Percentiles rank a stretch among this genome's conserved stretches.
These are phyloP conservation scores for Drosophila mayri DNA, from an alignment of 1,140 invertebrate species.

Conservation along the genomic window DNA sequence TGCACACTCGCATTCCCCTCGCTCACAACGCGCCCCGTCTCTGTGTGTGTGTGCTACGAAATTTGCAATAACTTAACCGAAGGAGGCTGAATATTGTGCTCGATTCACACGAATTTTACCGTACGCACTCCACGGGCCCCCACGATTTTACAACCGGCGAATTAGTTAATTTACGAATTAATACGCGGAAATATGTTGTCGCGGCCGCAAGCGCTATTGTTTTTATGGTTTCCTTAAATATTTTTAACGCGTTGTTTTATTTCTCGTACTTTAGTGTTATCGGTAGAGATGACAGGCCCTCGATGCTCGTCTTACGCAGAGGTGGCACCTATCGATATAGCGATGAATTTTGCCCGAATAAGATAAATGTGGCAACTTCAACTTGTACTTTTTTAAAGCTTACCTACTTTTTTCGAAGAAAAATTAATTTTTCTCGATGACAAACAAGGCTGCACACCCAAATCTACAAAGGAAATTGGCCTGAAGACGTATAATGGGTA, in stretches of 20 bases:
- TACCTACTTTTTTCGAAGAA: background rate
- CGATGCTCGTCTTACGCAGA: too few species aligned
- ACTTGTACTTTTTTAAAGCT: too few species aligned
- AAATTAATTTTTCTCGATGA: background rate
- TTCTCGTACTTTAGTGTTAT: constrained; percentile 14
- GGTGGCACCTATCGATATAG: background rate
- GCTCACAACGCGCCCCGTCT: constrained; percentile 7
- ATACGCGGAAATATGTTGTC: constrained; percentile 21
- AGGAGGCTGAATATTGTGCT: constrained; percentile 30
- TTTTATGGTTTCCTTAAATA: constrained; percentile 26
- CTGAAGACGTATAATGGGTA: too few species aligned
- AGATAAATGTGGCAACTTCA: background rate
- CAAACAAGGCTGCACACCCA: rapidly evolving
- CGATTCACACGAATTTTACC: constrained; percentile 13
- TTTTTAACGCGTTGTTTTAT: constrained; percentile 29
- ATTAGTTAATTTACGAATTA: background rate
- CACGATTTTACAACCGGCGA: constrained; percentile 9
- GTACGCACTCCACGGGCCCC: background rate
- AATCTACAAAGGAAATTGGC: background rate
- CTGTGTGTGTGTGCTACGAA: constrained; percentile 39
- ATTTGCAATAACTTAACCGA: constrained; percentile 53
- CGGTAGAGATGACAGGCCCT: background rate
- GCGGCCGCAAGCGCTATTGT: constrained; percentile 47
- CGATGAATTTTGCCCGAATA: background rate
- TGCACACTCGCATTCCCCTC: constrained; percentile 48